Base-by-base conservation (phyloP, 2,888 invertebrate species). In the Erpobdella octoculata region DNA sequence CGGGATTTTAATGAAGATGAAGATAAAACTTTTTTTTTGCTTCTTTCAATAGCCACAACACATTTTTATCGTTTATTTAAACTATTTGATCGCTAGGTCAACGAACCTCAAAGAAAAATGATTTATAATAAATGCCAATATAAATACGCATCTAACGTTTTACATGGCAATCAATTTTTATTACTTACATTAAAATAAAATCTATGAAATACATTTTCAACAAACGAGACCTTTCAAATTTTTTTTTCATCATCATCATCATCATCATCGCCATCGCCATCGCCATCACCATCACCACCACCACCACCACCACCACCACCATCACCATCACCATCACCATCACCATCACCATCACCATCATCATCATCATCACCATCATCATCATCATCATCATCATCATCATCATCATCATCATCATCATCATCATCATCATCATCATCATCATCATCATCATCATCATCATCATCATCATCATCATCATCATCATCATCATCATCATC, bases 391-490 rank as follows among this genome's bases (percentile, higher is more conserved):
- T 62, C 35, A 35, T 1, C 62, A 33, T 62, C 21, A 62, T 37
- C 46, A 64, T 71, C 46, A 41, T 46, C 71, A n/a, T 71, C 65
- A 41, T 65, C 70, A 70, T 33, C 59, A 70, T 62, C 70, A 70
- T 65, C 71, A 67, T 64, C 62, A 71, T 65, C 64, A 71, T 65
- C 38, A 71, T 71, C 71, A 37, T 71, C 71, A 71, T 71, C 65
- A 71, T 71, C 71, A 65, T 65, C 64, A 66, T 71, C 71, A 41
- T 71, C 64, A 65, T 71, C 71, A 71, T 65, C 64, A 65, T 71
- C 71, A 41, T 71, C 65, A 65, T 71, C 71, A 65, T 65, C 65
- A 71, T 71, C 71, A 71, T 71, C 66, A 71, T 71, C 65, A 67
- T 36, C 6, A 38, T 66, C 65, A 38, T 25, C 71, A 38, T 37